Conservation (phyloP, 2,797 vertebrate species). For the Garrulus glandarius region DNA sequence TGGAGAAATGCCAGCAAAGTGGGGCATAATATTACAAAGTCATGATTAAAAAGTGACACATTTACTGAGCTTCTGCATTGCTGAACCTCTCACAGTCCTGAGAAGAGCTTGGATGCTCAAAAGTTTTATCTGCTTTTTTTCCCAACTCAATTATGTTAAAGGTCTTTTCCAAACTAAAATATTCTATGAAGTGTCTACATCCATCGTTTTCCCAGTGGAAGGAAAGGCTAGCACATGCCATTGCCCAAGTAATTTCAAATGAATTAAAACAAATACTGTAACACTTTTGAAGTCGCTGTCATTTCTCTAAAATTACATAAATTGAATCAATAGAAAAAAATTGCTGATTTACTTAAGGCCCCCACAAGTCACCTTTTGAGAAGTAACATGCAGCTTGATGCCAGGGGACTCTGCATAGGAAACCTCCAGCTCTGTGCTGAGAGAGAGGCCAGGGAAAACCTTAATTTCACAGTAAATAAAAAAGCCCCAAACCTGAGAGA, state of each 20-base stretch:
- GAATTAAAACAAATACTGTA: background rate
- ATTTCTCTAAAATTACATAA: background rate
- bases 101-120: background rate
- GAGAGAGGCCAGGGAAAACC: background rate
- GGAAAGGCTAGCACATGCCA: background rate
- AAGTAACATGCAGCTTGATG: background rate
- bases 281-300: background rate
- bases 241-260: background rate
- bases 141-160: background rate
- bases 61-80: background rate
- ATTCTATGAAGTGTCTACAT: background rate
- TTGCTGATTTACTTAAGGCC: constrained; percentile 16
- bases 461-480: background rate
- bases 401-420: background rate
- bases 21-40: background rate
- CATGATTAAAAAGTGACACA: background rate
- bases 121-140: background rate
- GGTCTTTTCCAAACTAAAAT: background rate
- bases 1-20: background rate
- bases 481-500: constrained; percentile 2
- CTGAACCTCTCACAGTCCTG: background rate
- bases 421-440: background rate
- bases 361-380: background rate
- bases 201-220: background rate
- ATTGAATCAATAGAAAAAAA: constrained; percentile 12